phyloP scores from a whole-genome alignment of 2,888 invertebrate genomes.

The Spodoptera littoralis region DNA sequence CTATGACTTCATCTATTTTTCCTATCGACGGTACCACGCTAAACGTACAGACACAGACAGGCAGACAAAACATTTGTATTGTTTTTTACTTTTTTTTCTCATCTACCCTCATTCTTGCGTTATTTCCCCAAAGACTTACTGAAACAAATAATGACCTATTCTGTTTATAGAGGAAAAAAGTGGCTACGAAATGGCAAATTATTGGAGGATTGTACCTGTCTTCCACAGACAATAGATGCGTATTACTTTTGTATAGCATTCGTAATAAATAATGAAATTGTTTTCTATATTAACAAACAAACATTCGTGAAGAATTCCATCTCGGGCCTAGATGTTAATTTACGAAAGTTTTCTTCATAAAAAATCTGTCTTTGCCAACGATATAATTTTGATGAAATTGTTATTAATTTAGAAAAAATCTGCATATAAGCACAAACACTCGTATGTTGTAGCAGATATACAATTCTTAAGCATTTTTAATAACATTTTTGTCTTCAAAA shows the following conservation, averaged over 20 bases:
- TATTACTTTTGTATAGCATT: slow-evolving; percentile 43
- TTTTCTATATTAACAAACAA: not conserved
- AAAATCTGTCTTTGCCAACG: too few relatives aligned
- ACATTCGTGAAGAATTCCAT: not conserved
- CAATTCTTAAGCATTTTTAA: too few relatives aligned
- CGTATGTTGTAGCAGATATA: too few relatives aligned
- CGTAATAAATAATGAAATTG: slow-evolving; percentile 5
- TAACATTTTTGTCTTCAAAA: too few relatives aligned
- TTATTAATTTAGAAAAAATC: too few relatives aligned
- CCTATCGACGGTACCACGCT: slow-evolving; percentile 28
- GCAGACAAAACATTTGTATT: slow-evolving; percentile 41
- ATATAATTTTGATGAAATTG: too few relatives aligned
- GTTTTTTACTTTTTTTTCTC: slow-evolving; percentile 42
- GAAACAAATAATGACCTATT: slow-evolving; percentile 55
- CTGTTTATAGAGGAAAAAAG: slow-evolving; percentile 43
- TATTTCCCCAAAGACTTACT: slow-evolving; percentile 56
- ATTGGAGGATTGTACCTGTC: slow-evolving; percentile 49
- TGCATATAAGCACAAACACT: too few relatives aligned
- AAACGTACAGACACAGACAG: slow-evolving; percentile 41
- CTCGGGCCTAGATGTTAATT: not conserved
- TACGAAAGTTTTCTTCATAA: not conserved
- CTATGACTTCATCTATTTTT: slow-evolving; percentile 21
- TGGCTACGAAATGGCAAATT: slow-evolving; percentile 49
- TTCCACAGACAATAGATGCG: slow-evolving; percentile 31
- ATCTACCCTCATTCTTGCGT: slow-evolving; percentile 42